Conservation (phyloP, 2,888 invertebrate genomes). For the Chrysodeixis includens region DNA sequence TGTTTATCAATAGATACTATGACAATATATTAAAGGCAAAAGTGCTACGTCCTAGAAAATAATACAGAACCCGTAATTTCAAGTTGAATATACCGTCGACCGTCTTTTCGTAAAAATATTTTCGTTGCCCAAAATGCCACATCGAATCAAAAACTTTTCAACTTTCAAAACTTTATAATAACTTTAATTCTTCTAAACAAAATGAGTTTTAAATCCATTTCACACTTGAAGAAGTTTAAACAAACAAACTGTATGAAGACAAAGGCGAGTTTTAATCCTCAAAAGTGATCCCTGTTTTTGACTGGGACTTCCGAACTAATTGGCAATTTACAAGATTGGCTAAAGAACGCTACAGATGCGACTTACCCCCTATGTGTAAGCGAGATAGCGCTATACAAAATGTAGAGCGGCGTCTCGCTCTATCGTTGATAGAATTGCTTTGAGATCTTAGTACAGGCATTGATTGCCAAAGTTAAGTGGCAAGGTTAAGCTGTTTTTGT, state of each 20-base stretch:
- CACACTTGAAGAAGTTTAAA: conserved; percentile 28
- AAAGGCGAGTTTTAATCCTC: background rate
- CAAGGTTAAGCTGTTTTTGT: background rate
- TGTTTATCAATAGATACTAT: no score
- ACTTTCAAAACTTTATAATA: background rate
- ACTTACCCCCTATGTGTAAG: background rate
- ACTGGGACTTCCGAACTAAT: background rate
- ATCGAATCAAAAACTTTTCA: background rate
- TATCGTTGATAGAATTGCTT: no score
- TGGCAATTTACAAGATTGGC: conserved; percentile 6
- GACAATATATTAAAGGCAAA: no score
- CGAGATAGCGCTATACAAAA: no score
- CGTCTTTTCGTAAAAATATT: no score
- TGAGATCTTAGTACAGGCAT: no score
- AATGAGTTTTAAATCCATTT: conserved; percentile 23
- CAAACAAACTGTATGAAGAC: conserved; percentile 18
- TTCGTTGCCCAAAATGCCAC: background rate
- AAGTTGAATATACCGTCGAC: no score
- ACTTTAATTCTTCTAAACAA: background rate
- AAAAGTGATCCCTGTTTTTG: background rate
- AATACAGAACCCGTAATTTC: no score
- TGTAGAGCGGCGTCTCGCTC: no score
- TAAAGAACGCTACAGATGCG: background rate
- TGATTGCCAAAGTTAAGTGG: background rate
- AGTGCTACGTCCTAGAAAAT: no score